Conservation (phyloP, 2,888 invertebrate species). For the Tenthredo amoena region DNA sequence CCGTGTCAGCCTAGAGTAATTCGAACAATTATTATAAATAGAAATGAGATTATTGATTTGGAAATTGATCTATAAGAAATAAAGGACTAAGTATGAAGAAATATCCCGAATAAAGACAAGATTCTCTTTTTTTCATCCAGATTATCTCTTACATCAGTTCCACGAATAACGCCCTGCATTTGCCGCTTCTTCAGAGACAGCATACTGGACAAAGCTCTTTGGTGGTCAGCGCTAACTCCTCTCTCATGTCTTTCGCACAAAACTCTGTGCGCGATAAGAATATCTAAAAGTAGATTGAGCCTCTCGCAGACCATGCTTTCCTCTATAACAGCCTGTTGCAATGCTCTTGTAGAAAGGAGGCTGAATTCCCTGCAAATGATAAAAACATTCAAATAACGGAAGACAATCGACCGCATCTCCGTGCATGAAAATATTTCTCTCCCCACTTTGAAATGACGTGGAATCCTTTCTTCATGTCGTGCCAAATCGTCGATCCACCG, state of each 20-base stretch:
- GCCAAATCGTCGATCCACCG: constrained; percentile 78
- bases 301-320: constrained; percentile 81
- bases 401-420: not conserved
- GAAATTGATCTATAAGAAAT: not conserved
- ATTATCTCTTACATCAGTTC: constrained; percentile 79
- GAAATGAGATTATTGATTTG: not conserved
- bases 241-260: constrained; percentile 83
- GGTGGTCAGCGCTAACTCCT: constrained; percentile 83
- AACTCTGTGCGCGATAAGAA: constrained; percentile 80
- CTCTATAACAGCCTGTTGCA: constrained; percentile 80
- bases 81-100: no score
- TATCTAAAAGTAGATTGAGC: constrained; percentile 80
- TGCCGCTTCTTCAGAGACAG: constrained; percentile 82
- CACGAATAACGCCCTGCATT: constrained; percentile 83
- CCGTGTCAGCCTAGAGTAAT: constrained; percentile 80
- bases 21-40: not conserved
- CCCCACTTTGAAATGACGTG: constrained; percentile 79
- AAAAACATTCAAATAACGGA: not conserved
- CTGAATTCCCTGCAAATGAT: constrained; percentile 78
- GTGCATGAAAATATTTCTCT: not conserved
- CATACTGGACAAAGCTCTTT: constrained; percentile 82
- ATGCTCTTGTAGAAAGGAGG: constrained; percentile 78
- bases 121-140: not conserved
- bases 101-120: no score
- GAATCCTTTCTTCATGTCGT: constrained; percentile 80